Evolutionary conservation across 2,888 invertebrate species (phyloP), one percentile per base, ranked within the genome.

Genomic region (Lissonota sp.): DNA sequence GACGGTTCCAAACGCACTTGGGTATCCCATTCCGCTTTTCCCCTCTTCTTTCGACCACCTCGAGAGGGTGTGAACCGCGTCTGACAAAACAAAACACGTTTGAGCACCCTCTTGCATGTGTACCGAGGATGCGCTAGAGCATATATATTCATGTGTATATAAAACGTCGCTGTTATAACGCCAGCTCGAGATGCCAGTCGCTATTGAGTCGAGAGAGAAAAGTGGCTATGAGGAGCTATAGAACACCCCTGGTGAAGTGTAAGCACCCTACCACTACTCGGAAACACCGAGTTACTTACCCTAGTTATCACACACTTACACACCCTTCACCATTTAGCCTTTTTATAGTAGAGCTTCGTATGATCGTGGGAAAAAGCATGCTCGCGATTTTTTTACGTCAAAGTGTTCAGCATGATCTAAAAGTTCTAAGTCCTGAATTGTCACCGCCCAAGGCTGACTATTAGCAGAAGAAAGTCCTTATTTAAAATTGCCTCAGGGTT

Each of bases 81-180:
- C 74, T 80, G 83, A 78, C 84, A 75, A 86, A 88, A 88, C 88
- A 89, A 89, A 88, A 87, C 86, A 86, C 81, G 83, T 73, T 78
- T 81, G 77, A 88, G 88, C 74, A 86, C 85, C 84, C 88, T 87
- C 76, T 88, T 60, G 80, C 83, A 80, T 84, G 79, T 60, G 82
- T 79, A 76, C 8, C 64, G 85, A 87, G 85, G 87, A 86, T 86
- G 85, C 85, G 63, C 71, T 14, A 46, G 42, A 7, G 46, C 57
- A 64, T 72, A 46, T 44, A 62, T 26, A 62, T 40, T 26, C 14
- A 62, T 26, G 3, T 26, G 26, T 26, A 26, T 26, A 26, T 26
- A 26, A 26, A 26, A 26, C 26, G 26, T 26, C 72, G 58, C 51
- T 53, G 53, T 53, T 62, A 72, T 72, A 44, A 8, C 72, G 53